Evolutionary conservation across 2,797 vertebrate species (phyloP), one percentile per base, ranked within the genome.

Genomic region (Prionace glauca): DNA sequence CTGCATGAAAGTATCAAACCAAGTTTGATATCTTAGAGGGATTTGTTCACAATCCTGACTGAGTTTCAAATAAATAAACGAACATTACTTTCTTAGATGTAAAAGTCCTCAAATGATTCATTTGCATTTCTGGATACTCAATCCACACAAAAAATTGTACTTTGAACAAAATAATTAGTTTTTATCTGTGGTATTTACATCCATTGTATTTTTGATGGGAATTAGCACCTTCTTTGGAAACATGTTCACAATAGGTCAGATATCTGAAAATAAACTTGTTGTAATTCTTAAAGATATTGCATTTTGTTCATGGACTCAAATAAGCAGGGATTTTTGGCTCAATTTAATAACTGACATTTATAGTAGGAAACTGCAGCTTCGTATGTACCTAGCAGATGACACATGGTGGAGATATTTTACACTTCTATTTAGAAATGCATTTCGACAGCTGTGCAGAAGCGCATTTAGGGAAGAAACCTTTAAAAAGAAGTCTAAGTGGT

Each of bases 401-500:
- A 0, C 86, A 88, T 90, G 87, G 29, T 65, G 69, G 67, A 24
- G 11, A 29, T 50, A 50, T 71, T 94, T 94, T 14, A 94, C 29
- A 77, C 71, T 95, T 77, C 93, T 41, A 77, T 95, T 74, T 77
- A 95, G 71, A 95, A 95, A 95, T 95, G 72, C 93, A 95, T 77
- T 95, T 95, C 71, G 74, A 95, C 45, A 50, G 71, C 45, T 95
- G 71, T 74, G 93, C 50, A 77, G 71, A 95, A 95, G 71, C 71
- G 12, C 93, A 56, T 95, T 74, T 77, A 95, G 79, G 95, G 36
- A 90, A 69, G 97, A 96, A 96, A 97, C 97, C 97, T 98, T 97
- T 95, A 97, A 97, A 96, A 97, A 97, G 97, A 96, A 97, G 96
- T 97, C 96, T 96, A 97, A 97, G 96, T 96, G 96, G 96, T 97